Evolutionary conservation across 2,797 vertebrate species (phyloP), one percentile per base, ranked within the genome.

Genomic region (Schizopygopsis pylzovi): DNA sequence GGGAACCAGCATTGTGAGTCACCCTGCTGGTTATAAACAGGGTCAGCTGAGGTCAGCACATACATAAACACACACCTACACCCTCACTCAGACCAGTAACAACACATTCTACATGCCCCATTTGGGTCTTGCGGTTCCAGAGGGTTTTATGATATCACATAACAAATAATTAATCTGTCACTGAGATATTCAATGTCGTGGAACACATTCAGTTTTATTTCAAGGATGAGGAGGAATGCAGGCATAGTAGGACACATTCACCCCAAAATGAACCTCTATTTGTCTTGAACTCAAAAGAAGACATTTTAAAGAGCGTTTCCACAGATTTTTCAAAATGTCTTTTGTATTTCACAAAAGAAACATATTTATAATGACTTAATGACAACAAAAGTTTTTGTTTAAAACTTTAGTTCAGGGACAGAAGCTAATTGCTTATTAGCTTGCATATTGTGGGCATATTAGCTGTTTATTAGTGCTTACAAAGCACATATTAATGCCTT

Each of bases 81-180:
- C 59, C 52, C 49, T 25, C 75, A 67, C 56, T 56, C n/a, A 83
- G 43, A 67, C 56, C 16, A 2, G 5, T 22, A 81, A 43, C 63
- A 67, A 70, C 81, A 79, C 61, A 33, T 43, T 72, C 20, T 45
- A 41, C 76, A 73, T 88, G 65, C n/a, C 63, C 18, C 43, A 15
- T 59, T 71, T 56, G 65, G 49, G 37, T 80, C 56, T 45, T 73
- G 47, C 1, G n/a, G 25, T 82, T 88, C 76, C 83, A n/a, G 43
- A 45, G 22, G 77, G 52, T 45, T 45, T 45, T 54, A 81, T 86
- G 67, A 88, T 84, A 70, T 86, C 72, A 87, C 45, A 73, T 87
- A 68, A 12, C 11, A 85, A 54, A 87, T 84, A 54, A 88, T 79
- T 86, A 81, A 82, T 18, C 43, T 71, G 76, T 83, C 72, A 25